Evolutionary conservation across 1,140 invertebrate genomes (phyloP).

Genomic region (Lethocerus indicus): DNA sequence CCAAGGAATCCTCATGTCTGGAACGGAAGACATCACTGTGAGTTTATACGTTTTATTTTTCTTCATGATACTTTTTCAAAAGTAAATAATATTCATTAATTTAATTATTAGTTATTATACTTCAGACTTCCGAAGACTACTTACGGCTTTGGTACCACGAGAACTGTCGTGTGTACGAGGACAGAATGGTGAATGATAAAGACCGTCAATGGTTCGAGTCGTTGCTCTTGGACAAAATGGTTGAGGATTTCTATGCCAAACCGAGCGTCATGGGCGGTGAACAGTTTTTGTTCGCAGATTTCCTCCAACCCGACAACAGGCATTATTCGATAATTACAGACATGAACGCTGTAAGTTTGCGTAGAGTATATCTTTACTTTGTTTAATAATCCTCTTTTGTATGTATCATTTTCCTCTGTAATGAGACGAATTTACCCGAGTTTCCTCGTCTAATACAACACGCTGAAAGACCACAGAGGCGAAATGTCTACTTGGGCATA

Average conservation of each 20-base stretch:
- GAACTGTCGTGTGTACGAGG: constrained; percentile 46
- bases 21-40: constrained; percentile 30
- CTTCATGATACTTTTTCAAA: neutral
- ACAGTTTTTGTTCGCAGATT: too few relatives aligned
- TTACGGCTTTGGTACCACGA: constrained; percentile 50
- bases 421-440: too few relatives aligned
- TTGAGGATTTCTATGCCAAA: constrained; percentile 19
- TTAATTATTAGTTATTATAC: constrained; percentile 20
- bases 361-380: too few relatives aligned
- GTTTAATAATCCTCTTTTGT: too few relatives aligned
- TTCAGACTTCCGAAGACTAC: constrained; percentile 18
- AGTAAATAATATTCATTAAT: neutral
- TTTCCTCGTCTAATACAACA: too few relatives aligned
- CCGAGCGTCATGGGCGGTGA: neutral
- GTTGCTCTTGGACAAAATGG: constrained; percentile 31
- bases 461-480: too few relatives aligned
- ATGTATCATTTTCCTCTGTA: too few relatives aligned
- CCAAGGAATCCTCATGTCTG: constrained; percentile 49
- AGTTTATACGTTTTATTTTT: constrained; percentile 8
- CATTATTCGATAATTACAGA: too few relatives aligned
- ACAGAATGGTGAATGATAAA: constrained; percentile 41
- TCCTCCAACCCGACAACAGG: too few relatives aligned
- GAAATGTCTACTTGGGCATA: too few relatives aligned
- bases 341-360: too few relatives aligned
- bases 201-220: constrained; percentile 42